Percentiles rank a stretch among this genome's conserved stretches.
phyloP scores from a whole-genome alignment of 1,140 invertebrate genomes.

The Leucophenga varia region DNA sequence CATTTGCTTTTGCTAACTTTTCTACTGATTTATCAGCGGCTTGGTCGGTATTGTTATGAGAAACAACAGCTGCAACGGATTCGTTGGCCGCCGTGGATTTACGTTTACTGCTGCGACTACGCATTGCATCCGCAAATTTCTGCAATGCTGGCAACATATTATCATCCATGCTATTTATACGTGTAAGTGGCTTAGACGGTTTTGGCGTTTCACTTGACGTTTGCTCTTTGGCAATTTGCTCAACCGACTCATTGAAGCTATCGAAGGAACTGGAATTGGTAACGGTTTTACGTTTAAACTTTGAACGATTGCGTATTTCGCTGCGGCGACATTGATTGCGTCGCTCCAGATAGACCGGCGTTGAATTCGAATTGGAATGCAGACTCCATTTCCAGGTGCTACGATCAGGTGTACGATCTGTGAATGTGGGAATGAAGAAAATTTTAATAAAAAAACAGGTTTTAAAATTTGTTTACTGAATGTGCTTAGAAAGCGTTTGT shows the following conservation, averaged over 20 bases:
- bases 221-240: constrained; percentile 14
- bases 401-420: constrained; percentile 52
- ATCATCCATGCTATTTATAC: constrained; percentile 46
- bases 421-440: constrained; percentile 6
- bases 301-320: constrained; percentile 61
- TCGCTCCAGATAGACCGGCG: constrained; percentile 88
- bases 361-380: constrained; percentile 65
- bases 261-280: constrained; percentile 46
- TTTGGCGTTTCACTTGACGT: constrained; percentile 7
- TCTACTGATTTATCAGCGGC: constrained; percentile 11
- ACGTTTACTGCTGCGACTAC: constrained; percentile 21
- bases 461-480: no score
- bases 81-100: not conserved
- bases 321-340: constrained; percentile 57
- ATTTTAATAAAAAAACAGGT: not conserved
- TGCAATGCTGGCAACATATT: constrained; percentile 32
- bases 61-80: constrained; percentile 23
- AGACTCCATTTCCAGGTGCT: constrained; percentile 55
- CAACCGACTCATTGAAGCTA: constrained; percentile 42
- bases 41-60: constrained; percentile 2
- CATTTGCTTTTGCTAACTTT: no score
- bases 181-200: constrained; percentile 22
- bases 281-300: constrained; percentile 60
- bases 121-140: constrained; percentile 37
- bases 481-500: no score